A percentile compares a stretch with the other conserved stretches of the same genome.
These are phyloP conservation scores for Leptinotarsa texana DNA, from an alignment of 1,140 invertebrate genomes.

Conservation along the genomic window DNA sequence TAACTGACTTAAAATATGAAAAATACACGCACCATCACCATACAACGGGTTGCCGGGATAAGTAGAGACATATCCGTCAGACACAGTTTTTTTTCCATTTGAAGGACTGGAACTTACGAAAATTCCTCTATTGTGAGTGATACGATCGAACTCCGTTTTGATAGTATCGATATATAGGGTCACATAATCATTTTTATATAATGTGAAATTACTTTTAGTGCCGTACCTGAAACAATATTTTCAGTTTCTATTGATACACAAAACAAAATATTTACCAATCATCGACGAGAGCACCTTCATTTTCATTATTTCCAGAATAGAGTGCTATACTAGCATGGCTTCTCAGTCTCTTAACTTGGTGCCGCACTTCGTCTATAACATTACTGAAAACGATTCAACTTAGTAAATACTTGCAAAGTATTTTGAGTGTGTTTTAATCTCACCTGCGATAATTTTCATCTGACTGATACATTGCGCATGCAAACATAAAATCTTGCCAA, in stretches of 20 bases:
- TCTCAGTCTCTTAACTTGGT: slow-evolving; percentile 84
- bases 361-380: slow-evolving; percentile 77
- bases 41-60: slow-evolving; percentile 80
- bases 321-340: slow-evolving; percentile 87
- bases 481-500: slow-evolving; percentile 98
- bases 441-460: slow-evolving; percentile 47
- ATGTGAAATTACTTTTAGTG: slow-evolving; percentile 61
- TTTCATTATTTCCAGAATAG: slow-evolving; percentile 97
- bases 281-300: slow-evolving; percentile 76
- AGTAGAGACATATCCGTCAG: slow-evolving; percentile 71
- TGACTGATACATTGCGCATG: slow-evolving; percentile 92
- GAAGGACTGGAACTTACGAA: slow-evolving; percentile 90
- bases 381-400: slow-evolving; percentile 31
- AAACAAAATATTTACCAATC: slow-evolving; percentile 6
- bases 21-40: slow-evolving; percentile 76
- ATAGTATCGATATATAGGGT: slow-evolving; percentile 85
- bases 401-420: not conserved
- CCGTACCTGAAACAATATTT: slow-evolving; percentile 58
- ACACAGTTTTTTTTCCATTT: slow-evolving; percentile 79
- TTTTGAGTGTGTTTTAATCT: not conserved
- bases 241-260: not conserved
- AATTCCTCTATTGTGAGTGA: slow-evolving; percentile 60
- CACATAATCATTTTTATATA: slow-evolving; percentile 82
- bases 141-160: slow-evolving; percentile 63
- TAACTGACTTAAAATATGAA: too few species aligned